A percentile compares a stretch with the other conserved stretches of the same genome.
Evolutionary conservation across 2,797 vertebrate genomes (phyloP).

Genomic region (Xenopus petersii): DNA sequence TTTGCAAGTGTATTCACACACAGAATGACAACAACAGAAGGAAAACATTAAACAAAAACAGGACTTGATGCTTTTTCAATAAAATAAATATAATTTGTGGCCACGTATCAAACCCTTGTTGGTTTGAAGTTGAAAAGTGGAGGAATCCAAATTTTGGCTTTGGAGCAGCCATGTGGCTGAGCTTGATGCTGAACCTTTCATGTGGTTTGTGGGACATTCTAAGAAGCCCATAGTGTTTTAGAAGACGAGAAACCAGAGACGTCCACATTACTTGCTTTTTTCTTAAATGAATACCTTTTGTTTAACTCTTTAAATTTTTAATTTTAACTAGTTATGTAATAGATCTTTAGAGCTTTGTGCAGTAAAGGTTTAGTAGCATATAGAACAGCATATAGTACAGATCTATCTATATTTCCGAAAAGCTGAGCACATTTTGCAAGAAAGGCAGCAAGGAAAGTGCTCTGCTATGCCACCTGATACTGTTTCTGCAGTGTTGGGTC

Average conservation of each 20-base stretch:
- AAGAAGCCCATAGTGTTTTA: conserved; percentile 70
- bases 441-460: too few relatives aligned
- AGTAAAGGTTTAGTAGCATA: too few relatives aligned
- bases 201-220: conserved; percentile 71
- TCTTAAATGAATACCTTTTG: conserved; percentile 68
- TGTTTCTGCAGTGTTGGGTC: too few relatives aligned
- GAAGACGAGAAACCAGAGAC: conserved; percentile 72
- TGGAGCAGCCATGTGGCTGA: conserved; percentile 68
- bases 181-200: conserved; percentile 64
- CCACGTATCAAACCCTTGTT: conserved; percentile 64
- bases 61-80: conserved; percentile 70
- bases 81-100: conserved; percentile 74
- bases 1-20: too few relatives aligned
- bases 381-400: too few relatives aligned
- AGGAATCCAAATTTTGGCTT: conserved; percentile 62
- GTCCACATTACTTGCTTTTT: conserved; percentile 65
- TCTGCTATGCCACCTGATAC: too few relatives aligned
- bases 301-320: conserved; percentile 57
- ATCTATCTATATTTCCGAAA: too few relatives aligned
- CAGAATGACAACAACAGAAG: conserved; percentile 20
- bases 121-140: conserved; percentile 64
- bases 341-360: too few relatives aligned
- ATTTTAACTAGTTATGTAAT: too few relatives aligned
- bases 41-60: conserved; percentile 39
- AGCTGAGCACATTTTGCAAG: too few relatives aligned